These are phyloP conservation scores for Mus spicilegus DNA, from an alignment of 2,113 vertebrate species.

Conservation along the genomic window DNA sequence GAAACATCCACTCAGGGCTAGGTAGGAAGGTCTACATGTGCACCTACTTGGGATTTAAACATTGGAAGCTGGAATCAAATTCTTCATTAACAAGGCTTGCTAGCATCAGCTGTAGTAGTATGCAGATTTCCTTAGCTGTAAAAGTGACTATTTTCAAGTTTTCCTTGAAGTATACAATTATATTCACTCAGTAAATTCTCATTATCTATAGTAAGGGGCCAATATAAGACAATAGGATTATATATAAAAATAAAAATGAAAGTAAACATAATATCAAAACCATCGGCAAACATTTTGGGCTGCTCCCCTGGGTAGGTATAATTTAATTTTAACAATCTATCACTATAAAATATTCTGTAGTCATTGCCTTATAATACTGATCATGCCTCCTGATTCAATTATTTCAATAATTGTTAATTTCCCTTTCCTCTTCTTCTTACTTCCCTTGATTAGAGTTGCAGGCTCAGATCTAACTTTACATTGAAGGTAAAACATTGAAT, in stretches of 20 bases:
- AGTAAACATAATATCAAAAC: not conserved
- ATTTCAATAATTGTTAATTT: not conserved
- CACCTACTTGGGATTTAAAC: not conserved
- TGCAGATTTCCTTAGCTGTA: not conserved
- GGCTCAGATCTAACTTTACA: not conserved
- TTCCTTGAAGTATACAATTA: not conserved
- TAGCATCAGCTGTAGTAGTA: not conserved
- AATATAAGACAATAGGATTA: not conserved
- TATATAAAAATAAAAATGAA: not conserved
- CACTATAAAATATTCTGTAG: not conserved
- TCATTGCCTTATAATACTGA: not conserved
- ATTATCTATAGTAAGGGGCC: not conserved
- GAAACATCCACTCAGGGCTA: not conserved
- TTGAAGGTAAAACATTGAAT: not conserved
- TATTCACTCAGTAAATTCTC: not conserved
- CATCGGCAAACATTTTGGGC: not conserved
- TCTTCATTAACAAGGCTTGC: not conserved
- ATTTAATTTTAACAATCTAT: not conserved
- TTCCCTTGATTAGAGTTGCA: conserved; percentile 6
- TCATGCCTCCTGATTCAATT: not conserved
- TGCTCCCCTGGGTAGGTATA: not conserved
- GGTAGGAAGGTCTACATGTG: not conserved
- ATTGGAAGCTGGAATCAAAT: not conserved
- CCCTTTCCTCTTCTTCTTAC: not conserved
- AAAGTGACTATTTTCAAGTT: not conserved